Evolutionary conservation across 2,113 vertebrate species (phyloP), one percentile per base, ranked within the genome.

Genomic region (Bothrops jararaca): DNA sequence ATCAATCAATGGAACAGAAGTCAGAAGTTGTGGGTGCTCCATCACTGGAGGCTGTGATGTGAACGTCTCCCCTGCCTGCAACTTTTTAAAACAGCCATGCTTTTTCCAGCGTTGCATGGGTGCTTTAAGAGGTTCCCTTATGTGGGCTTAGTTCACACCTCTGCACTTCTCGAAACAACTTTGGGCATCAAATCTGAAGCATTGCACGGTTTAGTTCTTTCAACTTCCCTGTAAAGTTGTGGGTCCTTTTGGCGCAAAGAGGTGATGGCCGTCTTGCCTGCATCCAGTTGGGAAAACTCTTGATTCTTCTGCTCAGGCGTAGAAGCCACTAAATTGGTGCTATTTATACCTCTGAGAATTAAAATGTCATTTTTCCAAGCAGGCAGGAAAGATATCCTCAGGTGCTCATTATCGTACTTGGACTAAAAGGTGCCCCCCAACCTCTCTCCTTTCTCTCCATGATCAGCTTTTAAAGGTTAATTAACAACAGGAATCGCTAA

Each of bases 381-480:
- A 42, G 91, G 96, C 90, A 90, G 93, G 80, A 94, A 94, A 96
- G 89, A 89, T 89, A 92, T 94, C 92, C 94, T 93, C 92, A 93
- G 96, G 96, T 96, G 95, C 96, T 97, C 96, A 97, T 97, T 97
- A 97, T 91, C 90, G 50, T 91, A 80, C 92, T 94, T 69, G 92
- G 88, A 93, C 94, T 95, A 95, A 96, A 97, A 93, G 93, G 95
- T 88, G 48, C 91, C 96, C 91, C 91, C 95, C 92, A 95, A 94
- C 93, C 95, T 91, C 93, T 93, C 93, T 94, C 96, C 93, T 94
- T 95, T 96, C 95, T 92, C 91, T 90, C 95, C 95, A 92, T 93
- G 95, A 97, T 94, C 96, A 95, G 95, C 26, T 96, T 97, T 97
- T 97, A 98, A 98, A 98, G 97, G 97, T 98, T 98, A 98, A 98